Evolutionary conservation across 1,140 invertebrate species (phyloP).

Genomic region (Drosophila burlai): DNA sequence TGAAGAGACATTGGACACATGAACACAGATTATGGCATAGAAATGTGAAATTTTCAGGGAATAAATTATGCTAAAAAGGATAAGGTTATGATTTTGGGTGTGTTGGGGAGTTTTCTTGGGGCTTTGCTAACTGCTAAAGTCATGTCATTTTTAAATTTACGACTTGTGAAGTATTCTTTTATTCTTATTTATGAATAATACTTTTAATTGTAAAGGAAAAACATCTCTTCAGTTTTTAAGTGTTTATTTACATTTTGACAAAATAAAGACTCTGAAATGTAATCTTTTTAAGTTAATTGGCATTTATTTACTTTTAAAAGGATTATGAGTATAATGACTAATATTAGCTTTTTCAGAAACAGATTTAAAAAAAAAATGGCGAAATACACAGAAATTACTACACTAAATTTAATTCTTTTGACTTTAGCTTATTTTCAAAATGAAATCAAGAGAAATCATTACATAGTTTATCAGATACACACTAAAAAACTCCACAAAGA

Average conservation of each 20-base stretch:
- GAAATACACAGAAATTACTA: too few relatives aligned
- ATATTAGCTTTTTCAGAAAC: too few relatives aligned
- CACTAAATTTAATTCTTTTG: too few relatives aligned
- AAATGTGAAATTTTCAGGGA: constrained; percentile 7
- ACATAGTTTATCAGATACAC: neutral
- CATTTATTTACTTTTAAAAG: too few relatives aligned
- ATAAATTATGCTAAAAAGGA: constrained; percentile 15
- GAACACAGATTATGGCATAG: constrained; percentile 18
- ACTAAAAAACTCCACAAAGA: neutral
- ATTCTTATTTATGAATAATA: too few relatives aligned
- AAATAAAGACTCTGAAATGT: too few relatives aligned
- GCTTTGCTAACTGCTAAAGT: neutral
- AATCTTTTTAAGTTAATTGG: too few relatives aligned
- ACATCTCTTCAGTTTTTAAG: too few relatives aligned
- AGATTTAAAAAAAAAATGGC: too few relatives aligned
- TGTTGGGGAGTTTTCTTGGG: neutral
- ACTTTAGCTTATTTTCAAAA: neutral
- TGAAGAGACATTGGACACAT: constrained; percentile 7
- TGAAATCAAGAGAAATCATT: neutral
- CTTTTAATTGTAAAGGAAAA: too few relatives aligned
- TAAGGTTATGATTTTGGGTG: neutral
- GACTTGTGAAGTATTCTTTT: neutral
- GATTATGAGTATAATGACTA: too few relatives aligned
- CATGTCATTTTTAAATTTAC: neutral
- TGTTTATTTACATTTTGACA: neutral